phyloP scores from a whole-genome alignment of 2,113 vertebrate species.

The Spilogale gracilis region DNA sequence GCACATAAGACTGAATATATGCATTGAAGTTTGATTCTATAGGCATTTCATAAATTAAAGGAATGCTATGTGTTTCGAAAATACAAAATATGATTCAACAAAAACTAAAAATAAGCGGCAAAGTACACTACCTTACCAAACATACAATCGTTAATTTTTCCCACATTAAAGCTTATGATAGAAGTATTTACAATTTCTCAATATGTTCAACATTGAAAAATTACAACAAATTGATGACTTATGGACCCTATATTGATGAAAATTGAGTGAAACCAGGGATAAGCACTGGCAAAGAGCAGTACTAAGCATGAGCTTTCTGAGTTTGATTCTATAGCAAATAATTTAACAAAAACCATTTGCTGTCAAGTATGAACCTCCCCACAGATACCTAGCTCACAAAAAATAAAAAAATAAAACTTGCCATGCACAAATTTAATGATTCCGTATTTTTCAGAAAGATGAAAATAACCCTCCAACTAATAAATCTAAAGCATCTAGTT shows the following conservation, averaged over 20 bases:
- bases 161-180: background rate
- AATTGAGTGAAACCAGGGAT: background rate
- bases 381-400: background rate
- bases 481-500: background rate
- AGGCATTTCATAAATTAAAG: slow-evolving; percentile 60
- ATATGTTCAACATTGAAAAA: slow-evolving; percentile 6
- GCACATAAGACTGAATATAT: slow-evolving; percentile 57
- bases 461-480: background rate
- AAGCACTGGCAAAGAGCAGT: background rate
- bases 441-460: slow-evolving; percentile 12
- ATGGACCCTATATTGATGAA: background rate
- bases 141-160: slow-evolving; percentile 41
- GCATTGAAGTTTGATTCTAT: slow-evolving; percentile 55
- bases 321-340: slow-evolving; percentile 25
- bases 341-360: slow-evolving; percentile 21
- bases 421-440: background rate
- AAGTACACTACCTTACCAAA: background rate
- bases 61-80: slow-evolving; percentile 12
- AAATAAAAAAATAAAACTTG: background rate
- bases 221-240: background rate
- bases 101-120: slow-evolving; percentile 36
- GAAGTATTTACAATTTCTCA: slow-evolving; percentile 47
- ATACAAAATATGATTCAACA: slow-evolving; percentile 14
- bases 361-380: background rate
- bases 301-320: background rate